Percentiles rank a stretch among this genome's conserved stretches.
These are phyloP conservation scores for Chaetura pelagica DNA, from an alignment of 2,113 vertebrate genomes.

Conservation along the genomic window DNA sequence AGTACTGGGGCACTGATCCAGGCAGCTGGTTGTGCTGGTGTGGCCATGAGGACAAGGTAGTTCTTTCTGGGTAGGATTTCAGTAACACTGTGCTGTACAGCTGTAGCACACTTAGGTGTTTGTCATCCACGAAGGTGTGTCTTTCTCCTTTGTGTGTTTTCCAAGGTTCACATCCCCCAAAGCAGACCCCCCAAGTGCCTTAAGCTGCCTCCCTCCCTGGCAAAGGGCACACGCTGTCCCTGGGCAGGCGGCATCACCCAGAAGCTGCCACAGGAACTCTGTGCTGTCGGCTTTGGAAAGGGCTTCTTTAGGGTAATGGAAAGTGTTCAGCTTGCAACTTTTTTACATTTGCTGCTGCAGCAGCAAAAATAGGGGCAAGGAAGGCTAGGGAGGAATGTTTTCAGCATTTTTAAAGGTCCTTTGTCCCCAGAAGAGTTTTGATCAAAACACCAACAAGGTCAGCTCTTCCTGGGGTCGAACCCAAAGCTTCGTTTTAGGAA, in stretches of 20 bases:
- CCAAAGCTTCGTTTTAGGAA: slow-evolving; percentile 69
- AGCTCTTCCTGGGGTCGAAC: slow-evolving; percentile 68
- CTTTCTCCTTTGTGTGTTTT: background rate
- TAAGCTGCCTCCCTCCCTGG: background rate
- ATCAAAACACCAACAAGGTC: slow-evolving; percentile 81
- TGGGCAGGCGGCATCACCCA: background rate
- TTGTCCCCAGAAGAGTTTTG: slow-evolving; percentile 71
- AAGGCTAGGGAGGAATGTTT: background rate
- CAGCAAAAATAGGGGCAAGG: background rate
- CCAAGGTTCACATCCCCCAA: background rate
- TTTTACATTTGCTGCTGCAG: background rate
- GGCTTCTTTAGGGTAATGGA: background rate
- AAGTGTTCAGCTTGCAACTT: background rate
- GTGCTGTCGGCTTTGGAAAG: background rate
- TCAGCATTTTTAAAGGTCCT: slow-evolving; percentile 68
- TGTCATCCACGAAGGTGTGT: background rate
- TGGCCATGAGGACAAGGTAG: fast-evolving
- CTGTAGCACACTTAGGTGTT: background rate
- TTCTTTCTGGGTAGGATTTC: background rate
- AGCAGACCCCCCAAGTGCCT: background rate
- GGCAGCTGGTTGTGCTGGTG: background rate
- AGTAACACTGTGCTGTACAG: background rate
- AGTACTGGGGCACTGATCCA: fast-evolving
- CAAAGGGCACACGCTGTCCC: fast-evolving
- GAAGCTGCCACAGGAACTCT: background rate